phyloP scores from a whole-genome alignment of 1,140 invertebrate species.

The Drosophila novamexicana region DNA sequence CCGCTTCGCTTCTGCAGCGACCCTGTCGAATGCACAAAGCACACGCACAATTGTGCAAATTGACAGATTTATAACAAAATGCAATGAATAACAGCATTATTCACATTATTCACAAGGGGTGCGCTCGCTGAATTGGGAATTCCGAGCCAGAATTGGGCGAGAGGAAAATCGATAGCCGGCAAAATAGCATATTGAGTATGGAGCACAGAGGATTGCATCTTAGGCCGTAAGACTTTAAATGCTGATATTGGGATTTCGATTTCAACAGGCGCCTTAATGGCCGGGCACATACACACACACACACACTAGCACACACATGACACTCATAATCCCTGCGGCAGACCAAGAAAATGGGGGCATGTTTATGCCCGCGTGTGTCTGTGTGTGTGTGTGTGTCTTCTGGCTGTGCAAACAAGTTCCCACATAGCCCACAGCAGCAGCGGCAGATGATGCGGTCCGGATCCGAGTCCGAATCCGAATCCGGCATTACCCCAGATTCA shows the following conservation, averaged over 20 bases:
- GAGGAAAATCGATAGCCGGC: constrained; percentile 21
- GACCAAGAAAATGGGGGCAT: constrained; percentile 69
- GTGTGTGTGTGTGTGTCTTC: constrained; percentile 8
- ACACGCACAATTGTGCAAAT: constrained; percentile 80
- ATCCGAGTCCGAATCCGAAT: constrained; percentile 36
- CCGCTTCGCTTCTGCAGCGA: constrained; percentile 22
- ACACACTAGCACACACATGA: constrained; percentile 1
- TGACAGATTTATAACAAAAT: constrained; percentile 82
- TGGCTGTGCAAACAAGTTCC: constrained; percentile 28
- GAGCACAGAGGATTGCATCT: constrained; percentile 49
- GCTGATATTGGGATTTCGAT: constrained; percentile 46
- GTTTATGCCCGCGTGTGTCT: constrained; percentile 14
- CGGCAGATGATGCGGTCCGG: constrained; percentile 45
- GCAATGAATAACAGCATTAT: constrained; percentile 78
- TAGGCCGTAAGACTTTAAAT: constrained; percentile 40
- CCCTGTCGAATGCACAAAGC: constrained; percentile 45
- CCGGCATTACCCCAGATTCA: constrained; percentile 71
- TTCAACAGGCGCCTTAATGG: constrained; percentile 72
- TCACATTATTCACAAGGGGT: constrained; percentile 42
- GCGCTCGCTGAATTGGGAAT: background rate
- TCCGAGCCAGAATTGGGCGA: background rate
- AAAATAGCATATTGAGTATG: constrained; percentile 8
- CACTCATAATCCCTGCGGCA: constrained; percentile 60
- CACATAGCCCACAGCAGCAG: constrained; percentile 13
- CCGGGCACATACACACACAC: constrained; percentile 21